Evolutionary conservation across 2,888 invertebrate species (phyloP), one percentile per base, ranked within the genome.

Genomic region (Dendrolimus houi): DNA sequence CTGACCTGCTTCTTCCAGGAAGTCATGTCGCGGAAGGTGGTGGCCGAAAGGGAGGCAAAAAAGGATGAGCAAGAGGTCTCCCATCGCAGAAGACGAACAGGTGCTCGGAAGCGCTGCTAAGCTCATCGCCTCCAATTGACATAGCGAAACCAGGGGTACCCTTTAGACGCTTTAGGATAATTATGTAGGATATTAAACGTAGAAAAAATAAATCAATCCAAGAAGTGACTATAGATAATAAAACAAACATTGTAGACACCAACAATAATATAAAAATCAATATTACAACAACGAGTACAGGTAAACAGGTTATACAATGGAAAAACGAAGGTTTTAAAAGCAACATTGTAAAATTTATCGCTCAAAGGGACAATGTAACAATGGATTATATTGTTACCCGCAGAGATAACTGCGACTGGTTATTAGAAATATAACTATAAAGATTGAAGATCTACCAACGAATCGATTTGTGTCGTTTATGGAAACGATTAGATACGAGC

Each of bases 391-490:
- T 77, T 77, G 73, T 76, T 74, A 71, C 47, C 74, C 65, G 71
- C 62, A 71, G 68, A 72, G 68, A 79, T 80, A 80, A 82, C 81
- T 81, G 67, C 68, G 62, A 67, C 64, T 64, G 66, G 70, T 69
- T 73, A 74, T 75, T 74, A 72, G 72, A 75, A 72, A 72, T 71
- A 74, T 71, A 76, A 71, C 71, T 69, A 76, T 76, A 75, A 72
- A 29, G 29, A 29, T 6, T 29, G 29, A 29, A 29, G 29, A 29
- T 29, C 29, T 29, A 65, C 72, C 74, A 69, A 74, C 71, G 66
- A 72, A 75, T 79, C 76, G 77, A 82, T 83, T 85, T 81, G 83
- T 82, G 75, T 71, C 74, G 78, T 74, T 55, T 57, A 60, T 29
- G 29, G 29, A 29, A 17, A 29, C 29, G 3, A 29, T 29, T 29